Percentiles rank a stretch among this genome's conserved stretches.
These are phyloP conservation scores for Passer domesticus DNA, from an alignment of 2,113 vertebrate species.

Conservation along the genomic window DNA sequence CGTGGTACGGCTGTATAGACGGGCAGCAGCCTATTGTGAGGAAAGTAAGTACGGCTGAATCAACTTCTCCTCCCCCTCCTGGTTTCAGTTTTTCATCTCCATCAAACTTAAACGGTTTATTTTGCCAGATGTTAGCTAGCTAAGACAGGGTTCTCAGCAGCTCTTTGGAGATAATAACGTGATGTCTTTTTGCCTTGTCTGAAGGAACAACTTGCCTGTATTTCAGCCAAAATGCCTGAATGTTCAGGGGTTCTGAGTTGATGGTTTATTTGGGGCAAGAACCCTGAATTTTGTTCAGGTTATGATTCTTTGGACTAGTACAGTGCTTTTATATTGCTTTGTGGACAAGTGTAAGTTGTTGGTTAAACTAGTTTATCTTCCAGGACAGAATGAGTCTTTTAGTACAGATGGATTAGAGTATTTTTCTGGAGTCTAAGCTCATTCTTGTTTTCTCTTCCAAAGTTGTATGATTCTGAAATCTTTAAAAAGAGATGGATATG, in stretches of 20 bases:
- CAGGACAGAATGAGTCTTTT: neutral
- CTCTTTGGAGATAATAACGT: neutral
- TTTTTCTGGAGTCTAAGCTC: neutral
- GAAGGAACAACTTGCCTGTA: neutral
- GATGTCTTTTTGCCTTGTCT: neutral
- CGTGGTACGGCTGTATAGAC: slow-evolving; percentile 90
- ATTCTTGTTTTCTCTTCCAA: neutral
- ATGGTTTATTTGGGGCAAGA: neutral
- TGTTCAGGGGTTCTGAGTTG: neutral
- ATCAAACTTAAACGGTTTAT: fast-evolving
- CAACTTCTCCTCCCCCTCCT: neutral
- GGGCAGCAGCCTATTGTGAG: slow-evolving; percentile 90
- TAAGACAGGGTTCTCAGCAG: neutral
- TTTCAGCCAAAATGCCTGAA: neutral
- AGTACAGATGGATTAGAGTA: neutral
- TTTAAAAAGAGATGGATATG: neutral
- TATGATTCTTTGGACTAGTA: neutral
- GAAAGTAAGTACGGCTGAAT: slow-evolving; percentile 79
- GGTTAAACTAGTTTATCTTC: neutral
- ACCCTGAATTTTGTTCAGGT: neutral
- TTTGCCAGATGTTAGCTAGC: neutral
- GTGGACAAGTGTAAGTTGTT: neutral
- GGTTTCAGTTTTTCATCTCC: neutral
- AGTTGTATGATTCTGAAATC: neutral
- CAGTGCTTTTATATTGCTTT: neutral